Percentiles rank a stretch among this genome's conserved stretches.
Conservation (phyloP, 64 coral and sea anemone species). For the Porites australiensis region DNA sequence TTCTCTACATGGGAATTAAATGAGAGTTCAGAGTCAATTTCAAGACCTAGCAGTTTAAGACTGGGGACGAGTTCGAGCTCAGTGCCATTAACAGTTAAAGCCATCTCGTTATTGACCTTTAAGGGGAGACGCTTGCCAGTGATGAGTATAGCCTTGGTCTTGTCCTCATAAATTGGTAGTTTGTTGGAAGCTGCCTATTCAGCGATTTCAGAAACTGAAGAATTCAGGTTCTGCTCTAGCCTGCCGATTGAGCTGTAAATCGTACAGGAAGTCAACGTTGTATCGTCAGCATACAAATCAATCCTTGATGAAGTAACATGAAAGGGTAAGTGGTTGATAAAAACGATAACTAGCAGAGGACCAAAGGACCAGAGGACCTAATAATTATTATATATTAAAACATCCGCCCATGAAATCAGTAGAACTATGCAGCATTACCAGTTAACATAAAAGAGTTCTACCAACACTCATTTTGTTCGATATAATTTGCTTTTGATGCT, state of each 20-base stretch:
- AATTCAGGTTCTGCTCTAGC: constrained; percentile 8
- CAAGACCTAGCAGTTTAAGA: not conserved
- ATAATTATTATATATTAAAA: too few species aligned
- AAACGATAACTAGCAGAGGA: too few species aligned
- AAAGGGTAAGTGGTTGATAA: too few species aligned
- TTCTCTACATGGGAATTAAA: not conserved
- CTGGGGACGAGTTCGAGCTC: constrained; percentile 31
- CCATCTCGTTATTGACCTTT: constrained; percentile 25
- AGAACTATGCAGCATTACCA: too few species aligned
- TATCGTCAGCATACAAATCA: constrained; percentile 11
- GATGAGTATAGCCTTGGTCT: constrained; percentile 30
- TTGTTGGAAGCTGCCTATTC: constrained; percentile 34
- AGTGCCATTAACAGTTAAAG: constrained; percentile 12
- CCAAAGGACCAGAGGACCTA: too few species aligned
- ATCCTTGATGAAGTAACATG: too few species aligned
- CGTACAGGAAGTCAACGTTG: not conserved
- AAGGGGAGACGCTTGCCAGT: constrained; percentile 30
- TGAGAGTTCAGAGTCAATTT: not conserved
- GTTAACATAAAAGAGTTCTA: too few species aligned
- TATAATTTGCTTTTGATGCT: too few species aligned
- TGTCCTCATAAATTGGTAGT: constrained; percentile 34
- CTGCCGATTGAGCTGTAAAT: constrained; percentile 10
- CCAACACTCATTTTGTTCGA: too few species aligned
- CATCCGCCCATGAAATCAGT: too few species aligned
- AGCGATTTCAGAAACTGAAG: constrained; percentile 20